These are phyloP conservation scores for Mellivora capensis DNA, from an alignment of 2,113 vertebrate species.

Conservation along the genomic window DNA sequence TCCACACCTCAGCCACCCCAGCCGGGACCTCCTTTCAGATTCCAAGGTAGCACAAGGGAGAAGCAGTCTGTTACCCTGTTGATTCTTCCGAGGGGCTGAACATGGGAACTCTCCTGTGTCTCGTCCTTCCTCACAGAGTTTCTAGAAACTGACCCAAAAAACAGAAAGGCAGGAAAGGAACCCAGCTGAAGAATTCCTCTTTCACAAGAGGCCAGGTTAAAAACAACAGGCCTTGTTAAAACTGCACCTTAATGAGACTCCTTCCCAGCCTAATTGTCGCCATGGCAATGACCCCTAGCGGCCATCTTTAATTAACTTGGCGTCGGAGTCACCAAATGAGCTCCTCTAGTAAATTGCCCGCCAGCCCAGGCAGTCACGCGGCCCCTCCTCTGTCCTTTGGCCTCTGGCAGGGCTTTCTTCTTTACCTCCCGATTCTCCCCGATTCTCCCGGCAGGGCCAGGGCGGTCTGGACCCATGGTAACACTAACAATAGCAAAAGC, in stretches of 20 bases:
- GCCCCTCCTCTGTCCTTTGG: conserved; percentile 48
- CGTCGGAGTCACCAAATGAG: conserved; percentile 83
- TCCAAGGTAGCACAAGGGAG: neutral
- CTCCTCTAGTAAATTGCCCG: conserved; percentile 83
- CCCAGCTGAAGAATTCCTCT: neutral
- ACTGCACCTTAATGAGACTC: conserved; percentile 81
- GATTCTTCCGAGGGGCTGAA: neutral
- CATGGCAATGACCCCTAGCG: conserved; percentile 87
- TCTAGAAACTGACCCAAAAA: neutral
- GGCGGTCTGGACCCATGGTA: neutral
- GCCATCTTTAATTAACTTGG: conserved; percentile 88
- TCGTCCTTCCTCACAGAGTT: neutral
- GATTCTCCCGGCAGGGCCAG: neutral
- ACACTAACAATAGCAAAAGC: neutral
- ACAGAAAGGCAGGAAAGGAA: neutral
- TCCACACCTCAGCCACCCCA: neutral
- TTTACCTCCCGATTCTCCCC: neutral
- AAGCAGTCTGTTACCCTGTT: neutral
- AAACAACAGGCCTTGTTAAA: conserved; percentile 79
- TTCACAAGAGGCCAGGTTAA: conserved; percentile 67
- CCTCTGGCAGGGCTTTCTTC: neutral
- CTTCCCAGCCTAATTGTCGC: conserved; percentile 87
- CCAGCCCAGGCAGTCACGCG: conserved; percentile 81
- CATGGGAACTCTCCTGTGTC: neutral
- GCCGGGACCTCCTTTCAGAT: neutral